Conservation (phyloP, 1,140 invertebrate species). For the Euura saliciscinereae region DNA sequence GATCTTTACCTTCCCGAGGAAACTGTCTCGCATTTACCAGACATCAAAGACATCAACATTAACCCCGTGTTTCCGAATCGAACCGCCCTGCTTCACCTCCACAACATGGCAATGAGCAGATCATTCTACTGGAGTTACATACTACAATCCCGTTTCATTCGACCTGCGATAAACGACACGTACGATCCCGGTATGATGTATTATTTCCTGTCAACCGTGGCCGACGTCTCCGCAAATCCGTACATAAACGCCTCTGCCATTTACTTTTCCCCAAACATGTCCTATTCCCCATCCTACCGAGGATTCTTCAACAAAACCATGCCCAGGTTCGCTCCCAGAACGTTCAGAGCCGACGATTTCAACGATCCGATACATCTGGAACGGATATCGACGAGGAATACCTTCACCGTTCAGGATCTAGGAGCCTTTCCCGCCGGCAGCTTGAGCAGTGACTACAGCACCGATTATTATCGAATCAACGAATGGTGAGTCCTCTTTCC, state of each 20-base stretch:
- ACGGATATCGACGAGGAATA: slow-evolving; percentile 89
- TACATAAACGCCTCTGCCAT: slow-evolving; percentile 93
- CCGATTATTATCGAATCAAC: slow-evolving; percentile 89
- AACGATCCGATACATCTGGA: slow-evolving; percentile 93
- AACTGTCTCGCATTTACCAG: slow-evolving; percentile 88
- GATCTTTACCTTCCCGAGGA: slow-evolving; percentile 85
- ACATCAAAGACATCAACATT: slow-evolving; percentile 94
- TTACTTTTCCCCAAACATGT: slow-evolving; percentile 94
- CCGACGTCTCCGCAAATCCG: slow-evolving; percentile 92
- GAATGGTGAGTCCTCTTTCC: slow-evolving; percentile 75
- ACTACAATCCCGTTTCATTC: slow-evolving; percentile 87
- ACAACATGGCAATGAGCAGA: slow-evolving; percentile 93
- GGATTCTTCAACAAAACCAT: slow-evolving; percentile 98
- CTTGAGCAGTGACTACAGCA: slow-evolving; percentile 85
- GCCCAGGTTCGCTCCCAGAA: slow-evolving; percentile 92
- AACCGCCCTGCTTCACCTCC: slow-evolving; percentile 89
- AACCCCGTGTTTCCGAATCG: slow-evolving; percentile 96
- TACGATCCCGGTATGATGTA: slow-evolving; percentile 99
- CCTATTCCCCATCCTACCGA: slow-evolving; percentile 92
- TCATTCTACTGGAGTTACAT: slow-evolving; percentile 97
- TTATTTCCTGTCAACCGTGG: slow-evolving; percentile 92
- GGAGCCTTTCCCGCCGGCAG: slow-evolving; percentile 79
- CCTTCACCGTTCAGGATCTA: slow-evolving; percentile 81
- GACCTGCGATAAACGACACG: slow-evolving; percentile 88
- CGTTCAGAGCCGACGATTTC: slow-evolving; percentile 90